phyloP scores from a whole-genome alignment of 2,888 invertebrate species.

The Cheilosia vulpina region DNA sequence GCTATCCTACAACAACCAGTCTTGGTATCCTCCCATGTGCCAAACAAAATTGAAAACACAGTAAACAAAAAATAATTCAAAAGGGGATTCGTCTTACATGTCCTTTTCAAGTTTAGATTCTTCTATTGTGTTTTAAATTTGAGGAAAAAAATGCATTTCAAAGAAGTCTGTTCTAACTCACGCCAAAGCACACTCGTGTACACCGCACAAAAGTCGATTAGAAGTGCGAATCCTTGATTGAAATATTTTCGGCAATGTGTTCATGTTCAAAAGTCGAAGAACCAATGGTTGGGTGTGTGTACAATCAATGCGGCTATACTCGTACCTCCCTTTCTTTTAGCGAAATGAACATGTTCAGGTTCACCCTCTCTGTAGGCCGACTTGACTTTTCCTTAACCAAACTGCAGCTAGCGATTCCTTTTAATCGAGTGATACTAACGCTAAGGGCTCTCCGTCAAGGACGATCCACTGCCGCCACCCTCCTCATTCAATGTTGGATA shows the following conservation, averaged over 20 bases:
- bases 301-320: slow-evolving; percentile 53
- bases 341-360: slow-evolving; percentile 50
- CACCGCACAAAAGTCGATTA: slow-evolving; percentile 51
- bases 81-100: neutral
- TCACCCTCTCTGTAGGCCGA: slow-evolving; percentile 20
- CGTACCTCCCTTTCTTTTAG: slow-evolving; percentile 44
- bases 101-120: slow-evolving; percentile 41
- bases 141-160: slow-evolving; percentile 12
- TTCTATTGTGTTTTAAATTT: slow-evolving; percentile 4
- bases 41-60: slow-evolving; percentile 36
- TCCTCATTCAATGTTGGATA: slow-evolving; percentile 14
- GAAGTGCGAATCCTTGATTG: slow-evolving; percentile 59
- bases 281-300: slow-evolving; percentile 4
- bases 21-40: slow-evolving; percentile 57
- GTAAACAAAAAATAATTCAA: slow-evolving; percentile 1
- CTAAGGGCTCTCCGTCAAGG: slow-evolving; percentile 69
- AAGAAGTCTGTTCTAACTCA: slow-evolving; percentile 14
- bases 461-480: slow-evolving; percentile 53
- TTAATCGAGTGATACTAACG: slow-evolving; percentile 69
- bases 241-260: slow-evolving; percentile 67
- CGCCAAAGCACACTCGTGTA: neutral
- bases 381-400: slow-evolving; percentile 67
- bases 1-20: slow-evolving; percentile 48
- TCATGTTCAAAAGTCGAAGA: slow-evolving; percentile 42
- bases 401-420: slow-evolving; percentile 73